Evolutionary conservation across 2,797 vertebrate species (phyloP).

Genomic region (Poeciliopsis gracilis): DNA sequence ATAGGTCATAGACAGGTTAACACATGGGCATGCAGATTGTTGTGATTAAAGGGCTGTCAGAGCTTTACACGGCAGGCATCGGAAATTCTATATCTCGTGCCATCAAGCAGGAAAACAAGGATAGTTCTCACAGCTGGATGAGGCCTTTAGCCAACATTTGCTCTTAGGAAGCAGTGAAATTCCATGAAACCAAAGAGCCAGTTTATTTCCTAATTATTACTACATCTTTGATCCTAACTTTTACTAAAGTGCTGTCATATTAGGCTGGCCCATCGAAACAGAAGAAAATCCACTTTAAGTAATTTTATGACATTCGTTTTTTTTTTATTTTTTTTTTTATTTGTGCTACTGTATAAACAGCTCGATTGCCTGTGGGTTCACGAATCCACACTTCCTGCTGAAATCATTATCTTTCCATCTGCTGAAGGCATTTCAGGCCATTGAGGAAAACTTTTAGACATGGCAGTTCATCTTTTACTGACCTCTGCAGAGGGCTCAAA

Average conservation of each 20-base stretch:
- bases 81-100: slow-evolving; percentile 34
- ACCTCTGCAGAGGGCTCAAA: slow-evolving; percentile 31
- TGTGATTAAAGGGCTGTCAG: slow-evolving; percentile 33
- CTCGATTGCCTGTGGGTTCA: background rate
- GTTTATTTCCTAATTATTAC: slow-evolving; percentile 11
- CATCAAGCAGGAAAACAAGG: slow-evolving; percentile 19
- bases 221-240: slow-evolving; percentile 6
- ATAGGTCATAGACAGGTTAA: slow-evolving; percentile 1
- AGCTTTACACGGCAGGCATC: slow-evolving; percentile 19
- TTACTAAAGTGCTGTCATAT: slow-evolving; percentile 1
- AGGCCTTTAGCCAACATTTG: slow-evolving; percentile 32
- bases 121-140: slow-evolving; percentile 40
- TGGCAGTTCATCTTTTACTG: slow-evolving; percentile 43
- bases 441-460: slow-evolving; percentile 42
- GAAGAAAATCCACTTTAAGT: background rate
- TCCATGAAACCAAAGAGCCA: slow-evolving; percentile 6
- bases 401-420: slow-evolving; percentile 48
- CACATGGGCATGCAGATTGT: slow-evolving; percentile 28
- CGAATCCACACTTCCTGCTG: slow-evolving; percentile 36
- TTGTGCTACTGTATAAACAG: background rate
- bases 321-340: background rate
- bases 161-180: slow-evolving; percentile 40
- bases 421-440: slow-evolving; percentile 36
- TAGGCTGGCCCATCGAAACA: background rate
- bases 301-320: background rate